phyloP scores from a whole-genome alignment of 2,797 vertebrate genomes.

The Darevskia nairensis region DNA sequence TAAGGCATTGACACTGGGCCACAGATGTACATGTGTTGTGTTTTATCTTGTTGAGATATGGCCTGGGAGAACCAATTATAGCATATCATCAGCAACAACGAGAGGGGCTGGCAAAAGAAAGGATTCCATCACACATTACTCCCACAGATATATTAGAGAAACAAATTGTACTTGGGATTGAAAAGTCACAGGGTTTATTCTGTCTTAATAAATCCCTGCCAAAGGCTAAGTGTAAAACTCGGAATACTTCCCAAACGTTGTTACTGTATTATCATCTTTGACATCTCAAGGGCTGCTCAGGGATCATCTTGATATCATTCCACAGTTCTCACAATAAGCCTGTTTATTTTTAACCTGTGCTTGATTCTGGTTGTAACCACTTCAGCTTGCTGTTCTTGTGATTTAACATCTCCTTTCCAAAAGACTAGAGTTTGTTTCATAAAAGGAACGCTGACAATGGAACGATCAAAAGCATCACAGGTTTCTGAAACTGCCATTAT shows the following conservation, averaged over 20 bases:
- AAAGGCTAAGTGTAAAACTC: constrained; percentile 94
- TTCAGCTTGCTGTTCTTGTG: constrained; percentile 58
- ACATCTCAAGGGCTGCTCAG: constrained; percentile 83
- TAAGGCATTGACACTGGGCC: constrained; percentile 95
- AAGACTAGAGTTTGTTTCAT: constrained; percentile 48
- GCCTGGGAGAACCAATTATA: constrained; percentile 96
- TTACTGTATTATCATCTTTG: constrained; percentile 95
- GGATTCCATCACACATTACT: constrained; percentile 96
- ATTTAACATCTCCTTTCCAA: constrained; percentile 47
- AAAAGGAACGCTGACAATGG: constrained; percentile 27
- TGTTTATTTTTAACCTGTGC: constrained; percentile 55
- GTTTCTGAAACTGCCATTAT: not conserved
- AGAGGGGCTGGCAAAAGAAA: constrained; percentile 85
- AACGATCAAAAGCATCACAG: not conserved
- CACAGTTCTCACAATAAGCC: constrained; percentile 70
- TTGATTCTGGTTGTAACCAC: constrained; percentile 63
- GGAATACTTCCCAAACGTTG: constrained; percentile 90
- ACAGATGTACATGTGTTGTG: constrained; percentile 99
- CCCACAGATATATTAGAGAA: constrained; percentile 96
- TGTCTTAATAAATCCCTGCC: constrained; percentile 98
- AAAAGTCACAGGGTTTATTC: constrained; percentile 99
- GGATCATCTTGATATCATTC: constrained; percentile 77
- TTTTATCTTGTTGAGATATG: constrained; percentile 99
- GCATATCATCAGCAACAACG: constrained; percentile 87
- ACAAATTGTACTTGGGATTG: constrained; percentile 99